Percentiles rank a stretch among this genome's conserved stretches.
These are phyloP conservation scores for Rhinopomastus cyanomelas DNA, from an alignment of 2,113 vertebrate genomes.

Conservation along the genomic window DNA sequence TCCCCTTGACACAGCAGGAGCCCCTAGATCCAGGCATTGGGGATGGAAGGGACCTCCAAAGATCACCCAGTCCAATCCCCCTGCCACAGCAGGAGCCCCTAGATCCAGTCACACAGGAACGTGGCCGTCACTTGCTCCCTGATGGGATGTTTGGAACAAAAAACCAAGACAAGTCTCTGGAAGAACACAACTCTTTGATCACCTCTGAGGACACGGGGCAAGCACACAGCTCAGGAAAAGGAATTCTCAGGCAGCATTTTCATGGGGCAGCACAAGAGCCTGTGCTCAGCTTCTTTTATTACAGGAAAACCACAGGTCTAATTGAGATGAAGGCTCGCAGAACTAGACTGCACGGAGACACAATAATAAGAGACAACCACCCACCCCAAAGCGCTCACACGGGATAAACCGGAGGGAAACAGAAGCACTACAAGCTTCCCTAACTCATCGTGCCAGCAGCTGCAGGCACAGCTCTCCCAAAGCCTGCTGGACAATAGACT, in stretches of 20 bases:
- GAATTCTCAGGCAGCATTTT: not conserved
- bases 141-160: not conserved
- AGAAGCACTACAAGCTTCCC: not conserved
- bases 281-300: not conserved
- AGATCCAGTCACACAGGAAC: too few species aligned
- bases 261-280: not conserved
- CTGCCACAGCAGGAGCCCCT: too few species aligned
- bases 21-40: too few species aligned
- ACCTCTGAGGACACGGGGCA: not conserved
- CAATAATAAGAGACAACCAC: not conserved
- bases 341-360: not conserved
- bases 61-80: too few species aligned
- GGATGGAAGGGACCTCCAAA: too few species aligned
- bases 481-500: not conserved
- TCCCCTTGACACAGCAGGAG: too few species aligned
- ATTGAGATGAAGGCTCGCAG: not conserved
- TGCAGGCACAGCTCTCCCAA: not conserved
- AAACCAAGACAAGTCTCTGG: fast-evolving
- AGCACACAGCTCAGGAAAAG: not conserved
- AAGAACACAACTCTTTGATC: not conserved
- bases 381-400: not conserved
- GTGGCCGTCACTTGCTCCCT: fast-evolving
- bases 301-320: not conserved
- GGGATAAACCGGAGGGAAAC: not conserved
- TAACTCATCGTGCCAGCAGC: not conserved